Evolutionary conservation across 1,140 invertebrate species (phyloP).

Genomic region (Neodiprion lecontei): DNA sequence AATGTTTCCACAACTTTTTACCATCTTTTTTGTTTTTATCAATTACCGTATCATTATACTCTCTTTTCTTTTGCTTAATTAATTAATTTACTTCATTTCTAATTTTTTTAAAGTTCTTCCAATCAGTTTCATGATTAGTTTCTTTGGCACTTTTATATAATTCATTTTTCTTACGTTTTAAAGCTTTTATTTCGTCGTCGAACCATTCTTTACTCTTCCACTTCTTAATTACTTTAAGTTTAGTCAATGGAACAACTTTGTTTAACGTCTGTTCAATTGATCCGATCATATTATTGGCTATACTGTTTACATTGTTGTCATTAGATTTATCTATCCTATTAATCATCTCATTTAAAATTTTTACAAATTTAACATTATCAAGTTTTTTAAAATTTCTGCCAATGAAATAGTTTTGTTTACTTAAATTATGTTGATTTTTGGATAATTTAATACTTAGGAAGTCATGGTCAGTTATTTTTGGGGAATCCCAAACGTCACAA

Average conservation of each 20-base stretch:
- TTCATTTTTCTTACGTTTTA: conserved; percentile 14
- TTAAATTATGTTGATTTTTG: conserved; percentile 9
- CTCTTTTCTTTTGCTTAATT: no score
- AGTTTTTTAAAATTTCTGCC: conserved; percentile 2
- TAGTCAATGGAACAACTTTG: conserved; percentile 18
- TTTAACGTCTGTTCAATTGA: conserved; percentile 20
- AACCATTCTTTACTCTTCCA: conserved; percentile 24
- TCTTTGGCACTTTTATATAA: conserved; percentile 21
- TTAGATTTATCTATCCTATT: conserved; percentile 19
- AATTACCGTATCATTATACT: no score
- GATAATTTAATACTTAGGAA: not conserved
- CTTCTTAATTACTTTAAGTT: conserved; percentile 19
- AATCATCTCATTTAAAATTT: conserved; percentile 18
- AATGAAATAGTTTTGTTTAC: not conserved
- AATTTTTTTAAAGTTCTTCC: no score
- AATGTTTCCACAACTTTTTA: no score
- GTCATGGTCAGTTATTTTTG: conserved; percentile 1
- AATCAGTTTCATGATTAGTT: conserved; percentile 12
- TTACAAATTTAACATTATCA: conserved; percentile 23
- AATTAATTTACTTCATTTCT: no score
- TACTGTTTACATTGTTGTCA: conserved; percentile 13
- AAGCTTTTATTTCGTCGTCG: conserved; percentile 11
- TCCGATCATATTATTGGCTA: conserved; percentile 20
- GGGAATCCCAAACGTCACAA: conserved; percentile 1
- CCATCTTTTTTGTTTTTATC: no score